Conservation (phyloP, 2,888 invertebrate species). For the Sesia apiformis region DNA sequence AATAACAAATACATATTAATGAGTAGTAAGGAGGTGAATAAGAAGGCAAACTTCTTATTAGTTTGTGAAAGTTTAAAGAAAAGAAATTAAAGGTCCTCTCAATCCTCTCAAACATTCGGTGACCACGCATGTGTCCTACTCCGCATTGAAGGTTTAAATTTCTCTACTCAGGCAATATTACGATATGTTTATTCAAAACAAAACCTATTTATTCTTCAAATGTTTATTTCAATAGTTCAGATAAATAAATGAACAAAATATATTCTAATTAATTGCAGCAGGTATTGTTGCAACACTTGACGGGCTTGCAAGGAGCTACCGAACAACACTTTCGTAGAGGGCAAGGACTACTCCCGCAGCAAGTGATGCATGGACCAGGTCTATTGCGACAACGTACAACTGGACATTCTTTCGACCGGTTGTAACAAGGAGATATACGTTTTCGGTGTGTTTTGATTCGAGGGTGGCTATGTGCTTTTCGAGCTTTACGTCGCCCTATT, state of each 20-base stretch:
- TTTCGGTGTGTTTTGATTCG: constrained; percentile 39
- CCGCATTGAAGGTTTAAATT: no score
- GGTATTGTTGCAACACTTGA: constrained; percentile 15
- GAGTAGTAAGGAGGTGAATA: no score
- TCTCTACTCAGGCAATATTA: no score
- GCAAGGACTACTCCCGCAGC: constrained; percentile 15
- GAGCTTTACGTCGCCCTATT: constrained; percentile 30
- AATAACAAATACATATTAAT: no score
- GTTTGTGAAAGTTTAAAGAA: no score
- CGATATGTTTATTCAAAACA: no score
- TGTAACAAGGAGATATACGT: constrained; percentile 48
- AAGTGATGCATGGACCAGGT: constrained; percentile 30
- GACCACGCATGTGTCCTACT: no score
- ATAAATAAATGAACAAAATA: not conserved
- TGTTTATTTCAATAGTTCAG: not conserved
- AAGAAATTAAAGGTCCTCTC: no score
- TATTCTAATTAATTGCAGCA: constrained; percentile 3
- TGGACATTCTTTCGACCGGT: constrained; percentile 39
- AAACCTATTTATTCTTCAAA: not conserved
- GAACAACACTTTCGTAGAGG: constrained; percentile 31
- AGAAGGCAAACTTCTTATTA: no score
- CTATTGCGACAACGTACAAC: constrained; percentile 45
- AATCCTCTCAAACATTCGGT: no score
- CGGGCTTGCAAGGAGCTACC: constrained; percentile 18
- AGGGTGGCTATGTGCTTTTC: constrained; percentile 38